Evolutionary conservation across 2,113 vertebrate genomes (phyloP).

Genomic region (Struthidea cinerea): DNA sequence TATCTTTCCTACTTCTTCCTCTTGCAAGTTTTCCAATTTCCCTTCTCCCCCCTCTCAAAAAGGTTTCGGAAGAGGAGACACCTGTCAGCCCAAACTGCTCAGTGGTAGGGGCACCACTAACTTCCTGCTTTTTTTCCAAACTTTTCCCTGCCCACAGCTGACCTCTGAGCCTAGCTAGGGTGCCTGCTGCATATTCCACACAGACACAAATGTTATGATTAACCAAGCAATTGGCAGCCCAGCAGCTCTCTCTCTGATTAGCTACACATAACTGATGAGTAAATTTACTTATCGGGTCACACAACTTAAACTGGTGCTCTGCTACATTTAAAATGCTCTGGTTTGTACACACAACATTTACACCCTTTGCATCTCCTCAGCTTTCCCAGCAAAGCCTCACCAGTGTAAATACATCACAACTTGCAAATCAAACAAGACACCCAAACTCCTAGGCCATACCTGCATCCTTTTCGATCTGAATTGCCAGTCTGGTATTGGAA

Average conservation of each 20-base stretch:
- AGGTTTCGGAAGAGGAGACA: not conserved
- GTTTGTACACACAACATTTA: not conserved
- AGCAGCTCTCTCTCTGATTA: not conserved
- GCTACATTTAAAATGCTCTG: not conserved
- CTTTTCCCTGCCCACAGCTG: not conserved
- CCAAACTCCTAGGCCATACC: conserved; percentile 70
- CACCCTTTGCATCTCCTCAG: not conserved
- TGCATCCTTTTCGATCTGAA: conserved; percentile 93
- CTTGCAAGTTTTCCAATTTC: not conserved
- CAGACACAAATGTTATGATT: not conserved
- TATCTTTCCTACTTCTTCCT: not conserved
- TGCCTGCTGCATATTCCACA: not conserved
- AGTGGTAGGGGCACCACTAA: not conserved
- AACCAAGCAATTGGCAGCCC: not conserved
- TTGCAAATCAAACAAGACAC: not conserved
- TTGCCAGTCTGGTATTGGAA: conserved; percentile 92
- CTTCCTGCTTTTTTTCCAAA: not conserved
- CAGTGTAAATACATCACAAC: not conserved
- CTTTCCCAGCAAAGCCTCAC: not conserved
- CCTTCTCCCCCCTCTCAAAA: not conserved
- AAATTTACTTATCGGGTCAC: not conserved
- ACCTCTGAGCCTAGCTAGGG: not conserved
- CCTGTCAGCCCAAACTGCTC: not conserved
- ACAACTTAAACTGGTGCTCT: fast-evolving
- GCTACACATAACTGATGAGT: not conserved